Evolutionary conservation across 2,113 vertebrate genomes (phyloP).

Genomic region (Sinocyclocheilus maitianheensis): DNA sequence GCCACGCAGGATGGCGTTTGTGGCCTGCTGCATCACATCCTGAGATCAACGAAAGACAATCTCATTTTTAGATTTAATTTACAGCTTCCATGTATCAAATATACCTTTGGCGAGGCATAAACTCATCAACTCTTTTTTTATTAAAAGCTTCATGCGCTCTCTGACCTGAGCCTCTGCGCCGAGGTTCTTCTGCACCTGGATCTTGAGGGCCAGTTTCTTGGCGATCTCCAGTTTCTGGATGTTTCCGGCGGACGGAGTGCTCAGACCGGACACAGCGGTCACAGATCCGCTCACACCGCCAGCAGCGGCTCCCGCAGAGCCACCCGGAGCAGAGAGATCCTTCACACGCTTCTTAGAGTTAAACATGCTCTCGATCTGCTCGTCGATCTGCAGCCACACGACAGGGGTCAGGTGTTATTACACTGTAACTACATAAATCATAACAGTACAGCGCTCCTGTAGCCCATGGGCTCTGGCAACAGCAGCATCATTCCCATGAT

Average conservation of each 20-base stretch:
- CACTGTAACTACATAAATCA: too few species aligned
- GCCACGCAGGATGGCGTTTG: constrained; percentile 93
- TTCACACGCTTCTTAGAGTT: constrained; percentile 99
- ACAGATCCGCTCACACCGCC: constrained; percentile 20
- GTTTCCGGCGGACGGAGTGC: constrained; percentile 89
- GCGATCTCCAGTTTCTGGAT: constrained; percentile 98
- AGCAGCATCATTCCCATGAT: too few species aligned
- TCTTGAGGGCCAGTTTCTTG: constrained; percentile 90
- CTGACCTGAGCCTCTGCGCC: constrained; percentile 94
- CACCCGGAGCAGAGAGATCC: constrained; percentile 86
- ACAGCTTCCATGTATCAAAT: too few species aligned
- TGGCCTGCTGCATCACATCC: constrained; percentile 99
- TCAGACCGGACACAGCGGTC: constrained; percentile 68
- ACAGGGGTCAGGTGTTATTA: not conserved
- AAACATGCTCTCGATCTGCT: constrained; percentile 99
- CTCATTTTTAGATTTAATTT: too few species aligned
- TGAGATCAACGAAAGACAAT: constrained; percentile 57
- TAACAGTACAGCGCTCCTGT: too few species aligned
- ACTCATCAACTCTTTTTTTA: too few species aligned
- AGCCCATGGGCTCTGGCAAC: too few species aligned
- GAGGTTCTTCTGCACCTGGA: constrained; percentile 97
- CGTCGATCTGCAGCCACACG: constrained; percentile 84
- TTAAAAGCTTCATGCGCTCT: too few species aligned
- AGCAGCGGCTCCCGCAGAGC: constrained; percentile 13
- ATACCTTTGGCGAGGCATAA: too few species aligned